Percentiles rank a stretch among this genome's conserved stretches.
Conservation (phyloP, 2,113 vertebrate genomes). For the Lepisosteus osseus region DNA sequence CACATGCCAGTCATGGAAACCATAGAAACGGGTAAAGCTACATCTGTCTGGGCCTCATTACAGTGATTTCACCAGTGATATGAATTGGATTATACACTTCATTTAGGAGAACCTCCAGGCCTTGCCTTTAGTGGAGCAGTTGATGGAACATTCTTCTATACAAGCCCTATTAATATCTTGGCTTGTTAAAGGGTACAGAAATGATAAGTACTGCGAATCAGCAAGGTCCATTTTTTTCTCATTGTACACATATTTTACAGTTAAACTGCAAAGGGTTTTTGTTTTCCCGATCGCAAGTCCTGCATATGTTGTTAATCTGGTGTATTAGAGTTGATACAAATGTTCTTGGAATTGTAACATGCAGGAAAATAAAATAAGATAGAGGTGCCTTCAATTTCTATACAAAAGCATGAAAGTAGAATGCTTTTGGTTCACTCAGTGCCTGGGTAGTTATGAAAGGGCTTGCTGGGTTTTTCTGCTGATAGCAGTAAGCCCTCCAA, state of each 20-base stretch:
- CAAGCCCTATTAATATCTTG: constrained; percentile 5
- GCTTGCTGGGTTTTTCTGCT: not conserved
- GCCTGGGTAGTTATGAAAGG: not conserved
- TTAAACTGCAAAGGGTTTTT: constrained; percentile 3
- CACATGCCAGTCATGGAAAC: constrained; percentile 33
- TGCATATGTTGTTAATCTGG: constrained; percentile 4
- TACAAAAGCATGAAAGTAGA: constrained; percentile 9
- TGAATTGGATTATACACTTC: constrained; percentile 17
- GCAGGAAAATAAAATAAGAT: constrained; percentile 4
- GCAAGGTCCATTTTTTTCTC: not conserved
- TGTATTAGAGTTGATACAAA: not conserved
- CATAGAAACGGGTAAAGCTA: constrained; percentile 32
- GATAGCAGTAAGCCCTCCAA: not conserved
- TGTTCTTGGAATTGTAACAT: constrained; percentile 12
- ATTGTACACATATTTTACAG: constrained; percentile 8
- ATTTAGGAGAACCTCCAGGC: not conserved
- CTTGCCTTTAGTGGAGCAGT: not conserved
- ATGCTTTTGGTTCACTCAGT: constrained; percentile 5
- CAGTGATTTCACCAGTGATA: constrained; percentile 15
- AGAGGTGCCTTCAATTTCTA: not conserved
- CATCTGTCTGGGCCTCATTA: constrained; percentile 30
- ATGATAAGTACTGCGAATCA: constrained; percentile 1
- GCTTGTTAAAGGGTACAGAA: constrained; percentile 9
- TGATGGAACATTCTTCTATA: constrained; percentile 1
- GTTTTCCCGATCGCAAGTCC: no score